Evolutionary conservation across 1,140 invertebrate species (phyloP), one percentile per base, ranked within the genome.

Genomic region (Onthophagus taurus): DNA sequence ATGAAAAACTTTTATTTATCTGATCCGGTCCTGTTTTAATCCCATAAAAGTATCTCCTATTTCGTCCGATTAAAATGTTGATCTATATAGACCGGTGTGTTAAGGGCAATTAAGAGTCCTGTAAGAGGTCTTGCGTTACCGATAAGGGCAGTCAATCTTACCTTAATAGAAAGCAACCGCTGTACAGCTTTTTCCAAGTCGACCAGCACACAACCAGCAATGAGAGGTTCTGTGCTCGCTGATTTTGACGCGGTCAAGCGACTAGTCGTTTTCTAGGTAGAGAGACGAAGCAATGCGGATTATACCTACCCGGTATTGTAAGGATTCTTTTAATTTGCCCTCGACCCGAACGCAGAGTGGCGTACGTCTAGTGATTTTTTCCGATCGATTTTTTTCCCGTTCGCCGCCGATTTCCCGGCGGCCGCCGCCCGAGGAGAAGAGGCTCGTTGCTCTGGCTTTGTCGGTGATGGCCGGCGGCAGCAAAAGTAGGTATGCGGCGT

Each of bases 311-410:
- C 24, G 13, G n/a, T 16, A 41, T 23, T 18, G 14, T 41, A 41
- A 41, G 38, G 38, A 41, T 41, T 41, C 38, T n/a, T 41, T 41
- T 41, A 41, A 41, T 41, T 41, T 29, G 38, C 23, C 38, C 38
- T 41, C 38, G 38, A 41, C 38, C 38, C 29, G 38, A 26, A 26
- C n/a, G 12, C 12, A 34, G 6, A 18, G 4, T 37, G 17, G n/a
- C n/a, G n/a, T n/a, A n/a, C n/a, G n/a, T n/a, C n/a, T n/a, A n/a
- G n/a, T n/a, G n/a, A n/a, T n/a, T n/a, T n/a, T n/a, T n/a, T n/a
- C n/a, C n/a, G n/a, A n/a, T n/a, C n/a, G n/a, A n/a, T n/a, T n/a
- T n/a, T 26, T 26, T 26, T 26, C 23, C 23, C 23, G 23, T 26
- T n/a, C 23, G 23, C n/a, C 23, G 23, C 6, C n/a, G 23, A 26